Base-by-base conservation (phyloP, 2,113 vertebrate species). In the Lampris megalopsis region DNA sequence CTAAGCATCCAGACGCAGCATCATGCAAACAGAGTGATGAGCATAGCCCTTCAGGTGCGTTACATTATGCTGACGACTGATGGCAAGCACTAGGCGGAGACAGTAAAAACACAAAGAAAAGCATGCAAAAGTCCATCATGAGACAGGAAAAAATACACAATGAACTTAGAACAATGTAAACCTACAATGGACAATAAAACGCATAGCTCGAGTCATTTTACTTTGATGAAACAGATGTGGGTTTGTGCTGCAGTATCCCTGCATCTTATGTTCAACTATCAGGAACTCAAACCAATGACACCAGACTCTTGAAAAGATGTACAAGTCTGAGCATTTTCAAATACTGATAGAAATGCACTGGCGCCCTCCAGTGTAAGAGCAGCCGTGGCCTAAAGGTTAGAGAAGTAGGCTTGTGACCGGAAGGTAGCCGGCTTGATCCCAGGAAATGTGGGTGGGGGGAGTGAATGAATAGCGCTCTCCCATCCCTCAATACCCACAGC, bases 361-460 rank as follows among this genome's bases (percentile, higher is more conserved):
- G 87, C 75, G 67, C 92, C 92, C 87, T 73, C 92, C 80, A 81
- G 92, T 90, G 92, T 63, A 4, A 0, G 4, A 2, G 74, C 35
- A 24, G 24, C 24, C 24, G 24, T 24, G 24, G 24, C 24, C 24
- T 24, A 24, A 24, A 24, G 24, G 24, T 24, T 24, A 24, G 24
- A 24, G 24, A 24, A 24, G 24, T 24, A 24, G 24, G 24, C 24
- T 24, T 24, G 24, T 24, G 24, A 24, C 24, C 24, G 24, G 24
- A 24, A 24, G 24, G 24, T 24, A 24, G 24, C 24, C 24, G 24
- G 24, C 24, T 24, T 24, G 24, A 24, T 24, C 24, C 24, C 24
- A 24, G 24, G 24, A 24, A 24, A 24, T 24, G 24, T 24, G 24
- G 24, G 24, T 24, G 24, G 24, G 24, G 24, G 24, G 24, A 24